Conservation (phyloP, 1,140 invertebrate genomes). For the Pachyrhynchus sulphureomaculatus region DNA sequence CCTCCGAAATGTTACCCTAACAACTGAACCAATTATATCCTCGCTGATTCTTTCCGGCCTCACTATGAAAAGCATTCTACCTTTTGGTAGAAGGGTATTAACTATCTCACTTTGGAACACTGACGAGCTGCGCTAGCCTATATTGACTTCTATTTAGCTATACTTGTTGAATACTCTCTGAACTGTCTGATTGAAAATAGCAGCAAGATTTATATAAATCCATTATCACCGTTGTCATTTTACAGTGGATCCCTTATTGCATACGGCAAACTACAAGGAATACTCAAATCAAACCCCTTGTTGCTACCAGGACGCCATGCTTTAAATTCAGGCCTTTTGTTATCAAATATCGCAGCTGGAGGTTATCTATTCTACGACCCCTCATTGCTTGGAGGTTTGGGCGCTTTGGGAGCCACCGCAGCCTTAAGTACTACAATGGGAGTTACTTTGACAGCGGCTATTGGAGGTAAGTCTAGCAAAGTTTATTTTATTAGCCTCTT, state of each 20-base stretch:
- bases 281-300: constrained; percentile 76
- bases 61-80: too few species aligned
- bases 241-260: constrained; percentile 81
- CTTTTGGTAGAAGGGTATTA: too few species aligned
- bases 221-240: too few species aligned
- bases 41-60: too few species aligned
- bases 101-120: too few species aligned
- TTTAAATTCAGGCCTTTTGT: constrained; percentile 69
- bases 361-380: constrained; percentile 67
- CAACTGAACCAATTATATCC: too few species aligned
- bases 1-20: too few species aligned
- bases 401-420: constrained; percentile 73
- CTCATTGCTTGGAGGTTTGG: constrained; percentile 64
- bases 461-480: constrained; percentile 66
- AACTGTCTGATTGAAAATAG: too few species aligned
- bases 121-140: too few species aligned
- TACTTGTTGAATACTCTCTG: too few species aligned
- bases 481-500: neutral
- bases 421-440: constrained; percentile 76
- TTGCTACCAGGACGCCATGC: constrained; percentile 81
- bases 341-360: constrained; percentile 71
- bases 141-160: too few species aligned
- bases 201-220: too few species aligned
- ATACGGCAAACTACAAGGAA: constrained; percentile 88
- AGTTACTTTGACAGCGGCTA: constrained; percentile 83